phyloP scores from a whole-genome alignment of 2,888 invertebrate genomes.

The Sericinus montela region DNA sequence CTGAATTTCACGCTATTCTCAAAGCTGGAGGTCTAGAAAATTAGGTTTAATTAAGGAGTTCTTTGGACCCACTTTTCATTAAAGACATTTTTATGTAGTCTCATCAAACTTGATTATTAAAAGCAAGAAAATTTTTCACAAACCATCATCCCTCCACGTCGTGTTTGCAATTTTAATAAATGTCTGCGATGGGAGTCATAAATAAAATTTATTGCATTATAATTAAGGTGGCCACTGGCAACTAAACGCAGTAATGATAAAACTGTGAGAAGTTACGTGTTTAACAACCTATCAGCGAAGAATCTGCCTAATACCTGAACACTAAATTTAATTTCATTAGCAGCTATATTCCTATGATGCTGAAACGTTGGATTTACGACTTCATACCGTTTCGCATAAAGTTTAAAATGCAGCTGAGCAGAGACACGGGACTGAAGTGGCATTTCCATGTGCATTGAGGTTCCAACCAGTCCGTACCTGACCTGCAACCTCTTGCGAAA shows the following conservation, averaged over 20 bases:
- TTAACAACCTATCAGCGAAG: constrained; percentile 13
- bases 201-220: neutral
- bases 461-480: constrained; percentile 12
- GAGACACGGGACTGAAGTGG: neutral
- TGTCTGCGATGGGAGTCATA: neutral
- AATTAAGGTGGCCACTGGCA: neutral
- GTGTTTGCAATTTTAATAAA: too few species aligned
- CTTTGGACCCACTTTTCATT: too few species aligned
- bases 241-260: neutral
- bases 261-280: constrained; percentile 8
- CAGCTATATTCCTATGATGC: constrained; percentile 1
- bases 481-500: constrained; percentile 35
- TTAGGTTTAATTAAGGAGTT: too few species aligned
- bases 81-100: too few species aligned
- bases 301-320: constrained; percentile 11
- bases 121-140: too few species aligned
- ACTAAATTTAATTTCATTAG: constrained; percentile 17
- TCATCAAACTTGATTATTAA: too few species aligned
- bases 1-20: too few species aligned
- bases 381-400: neutral
- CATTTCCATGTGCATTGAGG: constrained; percentile 15
- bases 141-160: too few species aligned
- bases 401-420: neutral
- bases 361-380: neutral
- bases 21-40: too few species aligned